Evolutionary conservation across 2,113 vertebrate genomes (phyloP), one percentile per base, ranked within the genome.

Genomic region (Cebus imitator): DNA sequence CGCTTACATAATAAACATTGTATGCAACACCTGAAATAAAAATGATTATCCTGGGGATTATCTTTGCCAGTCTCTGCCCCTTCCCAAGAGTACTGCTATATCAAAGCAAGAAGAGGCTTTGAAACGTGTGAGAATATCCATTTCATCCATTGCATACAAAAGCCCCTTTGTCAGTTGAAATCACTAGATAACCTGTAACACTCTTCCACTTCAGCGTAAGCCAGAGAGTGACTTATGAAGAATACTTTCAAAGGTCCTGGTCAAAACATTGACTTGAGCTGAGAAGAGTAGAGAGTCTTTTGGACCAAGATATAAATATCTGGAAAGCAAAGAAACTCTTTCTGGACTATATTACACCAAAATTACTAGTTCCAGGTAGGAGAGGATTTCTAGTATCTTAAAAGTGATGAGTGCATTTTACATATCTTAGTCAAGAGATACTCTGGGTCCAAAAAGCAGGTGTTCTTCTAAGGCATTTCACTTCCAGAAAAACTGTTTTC

Each of bases 71-170:
- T 50, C 86, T 78, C 90, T 73, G 40, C 78, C 76, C 5, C 0
- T 11, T 92, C 90, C 91, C 92, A 12, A 37, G 35, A 50, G 68
- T 82, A 85, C 83, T 7, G 12, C 95, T 95, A 45, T 95, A 96
- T 97, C 85, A 96, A 89, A 92, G 48, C 95, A 2, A 97, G 97
- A 27, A 76, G 43, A 97, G 97, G 91, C 80, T 98, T 97, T 50
- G 96, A 96, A 78, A 97, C 91, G n/a, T 92, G 48, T 94, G 66
- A 91, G 94, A 50, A 37, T 78, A 90, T 90, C 90, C 37, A 25
- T 75, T 90, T 92, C 83, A 87, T 23, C 50, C 50, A 14, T 11
- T 7, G 66, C 86, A 55, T 18, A 88, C 91, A 97, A 52, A 96
- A 48, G 81, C 88, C 4, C n/a, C 87, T 96, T 93, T 95, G 91